Conservation (phyloP, 2,888 invertebrate species). For the Tuberolachnus salignus region DNA sequence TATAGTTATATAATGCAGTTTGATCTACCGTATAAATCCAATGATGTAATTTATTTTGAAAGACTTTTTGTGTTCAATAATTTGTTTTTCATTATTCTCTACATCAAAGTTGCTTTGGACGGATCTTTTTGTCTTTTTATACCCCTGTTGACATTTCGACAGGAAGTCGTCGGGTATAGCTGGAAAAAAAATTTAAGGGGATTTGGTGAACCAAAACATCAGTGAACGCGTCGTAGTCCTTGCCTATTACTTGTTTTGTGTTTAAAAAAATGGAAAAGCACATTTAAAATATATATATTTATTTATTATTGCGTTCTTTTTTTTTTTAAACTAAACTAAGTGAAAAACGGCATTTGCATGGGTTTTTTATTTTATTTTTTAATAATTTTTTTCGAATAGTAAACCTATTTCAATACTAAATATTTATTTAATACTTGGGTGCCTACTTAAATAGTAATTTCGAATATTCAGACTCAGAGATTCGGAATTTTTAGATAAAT, state of each 20-base stretch:
- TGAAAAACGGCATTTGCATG: background rate
- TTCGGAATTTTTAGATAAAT: too few relatives aligned
- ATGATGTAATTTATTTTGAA: constrained; percentile 10
- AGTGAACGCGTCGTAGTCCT: background rate
- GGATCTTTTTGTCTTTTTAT: background rate
- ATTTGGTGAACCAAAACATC: constrained; percentile 8
- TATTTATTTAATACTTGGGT: too few relatives aligned
- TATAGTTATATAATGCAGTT: background rate
- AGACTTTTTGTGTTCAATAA: constrained; percentile 10
- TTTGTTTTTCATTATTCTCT: constrained; percentile 5
- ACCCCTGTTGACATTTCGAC: background rate
- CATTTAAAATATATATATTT: background rate
- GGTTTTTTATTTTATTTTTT: too few relatives aligned
- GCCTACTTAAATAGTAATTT: too few relatives aligned
- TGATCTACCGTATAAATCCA: constrained; percentile 1
- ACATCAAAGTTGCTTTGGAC: background rate
- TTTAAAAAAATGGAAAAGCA: constrained; percentile 13
- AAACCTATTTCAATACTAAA: too few relatives aligned
- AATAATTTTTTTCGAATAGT: too few relatives aligned
- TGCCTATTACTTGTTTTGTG: background rate
- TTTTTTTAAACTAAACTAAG: background rate
- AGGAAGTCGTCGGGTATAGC: background rate
- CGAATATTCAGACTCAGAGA: too few relatives aligned
- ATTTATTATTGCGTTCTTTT: background rate
- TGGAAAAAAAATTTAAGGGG: background rate